Conservation (phyloP, 2,113 vertebrate species). For the Hippocampus comes region DNA sequence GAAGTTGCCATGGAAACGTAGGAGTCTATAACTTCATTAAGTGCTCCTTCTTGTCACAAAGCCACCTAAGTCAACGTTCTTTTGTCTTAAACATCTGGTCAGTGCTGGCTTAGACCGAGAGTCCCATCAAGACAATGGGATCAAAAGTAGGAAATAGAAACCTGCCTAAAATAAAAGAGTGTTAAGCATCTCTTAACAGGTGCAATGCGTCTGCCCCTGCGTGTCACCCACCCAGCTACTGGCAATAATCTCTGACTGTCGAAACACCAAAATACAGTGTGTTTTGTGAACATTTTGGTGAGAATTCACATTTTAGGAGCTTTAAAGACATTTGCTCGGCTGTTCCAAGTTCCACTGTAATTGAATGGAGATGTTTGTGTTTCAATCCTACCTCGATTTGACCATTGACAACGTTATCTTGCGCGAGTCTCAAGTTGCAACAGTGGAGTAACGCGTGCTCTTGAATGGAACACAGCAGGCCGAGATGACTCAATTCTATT, state of each 20-base stretch:
- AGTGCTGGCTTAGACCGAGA: too few species aligned
- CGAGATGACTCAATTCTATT: constrained; percentile 26
- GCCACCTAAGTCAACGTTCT: too few species aligned
- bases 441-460: not conserved
- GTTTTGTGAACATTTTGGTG: not conserved
- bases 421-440: constrained; percentile 1
- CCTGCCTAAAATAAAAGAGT: too few species aligned
- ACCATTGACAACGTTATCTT: not conserved
- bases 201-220: too few species aligned
- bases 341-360: not conserved
- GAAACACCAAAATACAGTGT: not conserved
- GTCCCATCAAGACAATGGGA: too few species aligned
- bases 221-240: too few species aligned
- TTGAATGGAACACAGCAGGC: not conserved
- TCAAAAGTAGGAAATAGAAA: too few species aligned
- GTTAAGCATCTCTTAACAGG: too few species aligned
- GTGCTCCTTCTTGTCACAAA: too few species aligned
- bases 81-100: too few species aligned
- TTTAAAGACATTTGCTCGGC: not conserved
- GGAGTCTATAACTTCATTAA: too few species aligned
- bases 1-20: too few species aligned
- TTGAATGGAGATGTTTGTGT: not conserved
- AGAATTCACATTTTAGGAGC: not conserved
- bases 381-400: not conserved
- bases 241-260: not conserved